Evolutionary conservation across 2,797 vertebrate species (phyloP), one percentile per base, ranked within the genome.

Genomic region (Rallus crepitans): DNA sequence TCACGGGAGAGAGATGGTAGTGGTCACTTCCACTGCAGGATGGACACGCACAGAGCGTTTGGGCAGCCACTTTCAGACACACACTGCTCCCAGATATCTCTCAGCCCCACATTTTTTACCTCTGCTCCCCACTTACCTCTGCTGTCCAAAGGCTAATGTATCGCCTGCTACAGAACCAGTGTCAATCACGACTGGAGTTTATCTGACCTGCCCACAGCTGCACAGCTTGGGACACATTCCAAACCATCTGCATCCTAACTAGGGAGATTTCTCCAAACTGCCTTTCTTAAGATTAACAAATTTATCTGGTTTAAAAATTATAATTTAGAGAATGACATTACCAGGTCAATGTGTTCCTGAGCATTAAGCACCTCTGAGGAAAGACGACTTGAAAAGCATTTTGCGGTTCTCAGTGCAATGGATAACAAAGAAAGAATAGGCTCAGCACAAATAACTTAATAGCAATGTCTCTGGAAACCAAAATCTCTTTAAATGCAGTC

Each of bases 291-390:
- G 91, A 69, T 72, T 59, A 93, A 72, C 72, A 82, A 71, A 92
- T 47, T 3, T 0, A 1, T 72, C 69, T 89, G 68, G 66, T 45
- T 93, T 76, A 37, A 76, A 92, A 94, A 88, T 52, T 57, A 78
- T 48, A 31, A 65, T 81, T 83, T 82, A n/a, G 27, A 89, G 60
- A 82, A 91, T 53, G 68, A 89, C 87, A 71, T 39, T 91, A 95
- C 61, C 91, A 82, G 89, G 93, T 95, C 95, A 89, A 27, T 5
- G 31, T 94, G 95, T 70, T 90, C 85, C 89, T 89, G 28, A 87
- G 78, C 56, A 23, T 39, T 48, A 82, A 87, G 61, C 48, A 73
- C 37, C 77, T 82, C 82, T 60, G 87, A 91, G 66, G 83, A 89
- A 79, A 93, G 63, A 86, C 30, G 53, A 66, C 40, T 79, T 82